These are phyloP conservation scores for Bruchidius siliquastri DNA, from an alignment of 2,888 invertebrate species.

Conservation along the genomic window DNA sequence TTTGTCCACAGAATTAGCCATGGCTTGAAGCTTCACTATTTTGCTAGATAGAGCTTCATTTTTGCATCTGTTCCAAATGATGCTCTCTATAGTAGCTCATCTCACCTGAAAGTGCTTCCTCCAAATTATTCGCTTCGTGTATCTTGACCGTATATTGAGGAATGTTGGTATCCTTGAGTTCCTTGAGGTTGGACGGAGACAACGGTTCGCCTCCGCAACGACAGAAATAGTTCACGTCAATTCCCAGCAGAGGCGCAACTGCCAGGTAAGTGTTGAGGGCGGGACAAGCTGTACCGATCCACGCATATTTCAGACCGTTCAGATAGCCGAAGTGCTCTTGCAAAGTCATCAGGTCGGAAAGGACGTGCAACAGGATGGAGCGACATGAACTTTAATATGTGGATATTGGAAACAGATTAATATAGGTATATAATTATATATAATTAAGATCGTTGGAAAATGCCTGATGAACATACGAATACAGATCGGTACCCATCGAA, in stretches of 20 bases:
- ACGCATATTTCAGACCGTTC: constrained; percentile 11
- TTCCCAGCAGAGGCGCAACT: constrained; percentile 11
- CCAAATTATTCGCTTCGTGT: constrained; percentile 7
- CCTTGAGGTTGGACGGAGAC: constrained; percentile 9
- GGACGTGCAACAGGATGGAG: constrained; percentile 9
- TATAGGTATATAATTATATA: too few species aligned
- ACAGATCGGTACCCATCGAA: too few species aligned
- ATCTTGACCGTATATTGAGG: constrained; percentile 6
- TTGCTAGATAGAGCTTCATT: too few species aligned
- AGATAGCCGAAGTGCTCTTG: constrained; percentile 13
- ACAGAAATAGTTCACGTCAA: constrained; percentile 10
- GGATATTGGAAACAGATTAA: not conserved
- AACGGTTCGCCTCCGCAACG: constrained; percentile 10
- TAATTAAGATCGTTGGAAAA: too few species aligned
- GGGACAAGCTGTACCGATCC: constrained; percentile 14
- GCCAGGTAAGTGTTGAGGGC: constrained; percentile 12
- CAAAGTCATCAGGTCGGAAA: constrained; percentile 12
- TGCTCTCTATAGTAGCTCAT: too few species aligned
- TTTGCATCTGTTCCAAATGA: too few species aligned
- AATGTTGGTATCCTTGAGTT: constrained; percentile 4
- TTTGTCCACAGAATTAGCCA: too few species aligned
- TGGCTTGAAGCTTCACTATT: too few species aligned
- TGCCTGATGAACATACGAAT: too few species aligned
- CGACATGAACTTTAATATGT: constrained; percentile 11
- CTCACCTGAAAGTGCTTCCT: constrained; percentile 9